Base-by-base conservation (phyloP, 2,888 invertebrate genomes). In the Eugnorisma glareosa region DNA sequence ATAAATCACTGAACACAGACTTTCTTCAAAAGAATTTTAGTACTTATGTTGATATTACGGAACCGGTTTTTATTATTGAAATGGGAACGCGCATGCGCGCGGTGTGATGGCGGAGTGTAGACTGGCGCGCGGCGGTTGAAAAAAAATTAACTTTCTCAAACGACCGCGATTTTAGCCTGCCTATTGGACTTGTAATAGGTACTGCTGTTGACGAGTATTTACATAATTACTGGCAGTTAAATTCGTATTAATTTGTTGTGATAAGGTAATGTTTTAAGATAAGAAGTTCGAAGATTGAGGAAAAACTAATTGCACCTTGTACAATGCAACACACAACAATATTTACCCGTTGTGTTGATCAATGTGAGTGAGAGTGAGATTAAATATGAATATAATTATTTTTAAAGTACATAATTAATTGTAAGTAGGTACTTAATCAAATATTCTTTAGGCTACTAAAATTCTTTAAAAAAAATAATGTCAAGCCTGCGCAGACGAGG, bases 91-190 rank as follows among this genome's bases (percentile, higher is more conserved):
- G 79, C 89, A 78, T 77, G 86, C 77, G 77, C 74, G 77, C 71
- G 61, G 73, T 67, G n/a, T 79, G 87, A 82, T 82, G 88, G 90
- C 89, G 83, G 82, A 79, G 64, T 75, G 84, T 86, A 86, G 89
- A 93, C 93, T 93, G 92, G 82, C 88, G 86, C 66, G 81, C 79
- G 72, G 78, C 79, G 59, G 59, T 70, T 66, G 77, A 83, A 88
- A 89, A 89, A 91, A 90, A 90, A 88, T 83, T 86, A 90, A 93
- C 93, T 93, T 93, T 93, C 93, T 89, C 92, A 87, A 87, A 78
- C 91, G 92, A 85, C 92, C 91, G 92, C 90, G 86, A 88, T 91
- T 82, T 84, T 84, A 83, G 82, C 73, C 75, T 35, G 83, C 80
- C 84, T 83, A 88, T 89, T 89, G 88, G 89, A n/a, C 77, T 66